phyloP scores from a whole-genome alignment of 2,113 vertebrate species.

The Vanacampus margaritifer region DNA sequence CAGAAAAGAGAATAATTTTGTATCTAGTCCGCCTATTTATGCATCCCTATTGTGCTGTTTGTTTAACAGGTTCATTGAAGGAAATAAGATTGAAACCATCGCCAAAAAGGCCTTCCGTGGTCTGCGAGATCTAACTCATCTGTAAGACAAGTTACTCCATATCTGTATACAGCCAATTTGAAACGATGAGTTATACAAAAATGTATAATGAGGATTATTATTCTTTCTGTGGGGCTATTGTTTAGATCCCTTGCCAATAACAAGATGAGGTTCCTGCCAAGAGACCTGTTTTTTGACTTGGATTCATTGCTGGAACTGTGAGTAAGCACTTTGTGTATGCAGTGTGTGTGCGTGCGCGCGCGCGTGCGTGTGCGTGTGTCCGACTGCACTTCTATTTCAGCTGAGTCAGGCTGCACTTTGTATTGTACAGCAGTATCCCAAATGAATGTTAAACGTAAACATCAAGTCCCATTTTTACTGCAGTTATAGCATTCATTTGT shows the following conservation, averaged over 20 bases:
- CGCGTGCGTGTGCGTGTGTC: slow-evolving; percentile 29
- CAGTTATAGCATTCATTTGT: background rate
- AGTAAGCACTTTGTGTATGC: slow-evolving; percentile 73
- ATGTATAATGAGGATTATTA: background rate
- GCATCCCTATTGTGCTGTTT: background rate
- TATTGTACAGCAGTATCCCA: slow-evolving; percentile 12
- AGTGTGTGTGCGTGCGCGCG: slow-evolving; percentile 30
- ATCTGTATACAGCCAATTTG: background rate
- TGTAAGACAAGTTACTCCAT: slow-evolving; percentile 79
- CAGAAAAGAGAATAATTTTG: background rate
- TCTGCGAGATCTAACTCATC: slow-evolving; percentile 89
- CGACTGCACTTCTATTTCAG: background rate
- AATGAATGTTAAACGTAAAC: background rate
- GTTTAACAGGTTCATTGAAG: slow-evolving; percentile 88
- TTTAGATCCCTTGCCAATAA: slow-evolving; percentile 94
- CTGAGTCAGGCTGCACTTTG: slow-evolving; percentile 44
- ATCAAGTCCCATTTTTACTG: background rate
- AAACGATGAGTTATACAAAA: background rate
- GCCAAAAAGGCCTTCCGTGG: slow-evolving; percentile 89
- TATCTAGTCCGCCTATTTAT: background rate
- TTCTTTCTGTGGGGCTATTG: slow-evolving; percentile 32
- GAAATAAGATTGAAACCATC: slow-evolving; percentile 91
- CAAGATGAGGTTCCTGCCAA: slow-evolving; percentile 86
- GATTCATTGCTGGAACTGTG: slow-evolving; percentile 96
- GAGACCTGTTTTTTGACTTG: slow-evolving; percentile 89